phyloP scores from a whole-genome alignment of 1,140 invertebrate genomes.

The Brachionus calyciflorus region DNA sequence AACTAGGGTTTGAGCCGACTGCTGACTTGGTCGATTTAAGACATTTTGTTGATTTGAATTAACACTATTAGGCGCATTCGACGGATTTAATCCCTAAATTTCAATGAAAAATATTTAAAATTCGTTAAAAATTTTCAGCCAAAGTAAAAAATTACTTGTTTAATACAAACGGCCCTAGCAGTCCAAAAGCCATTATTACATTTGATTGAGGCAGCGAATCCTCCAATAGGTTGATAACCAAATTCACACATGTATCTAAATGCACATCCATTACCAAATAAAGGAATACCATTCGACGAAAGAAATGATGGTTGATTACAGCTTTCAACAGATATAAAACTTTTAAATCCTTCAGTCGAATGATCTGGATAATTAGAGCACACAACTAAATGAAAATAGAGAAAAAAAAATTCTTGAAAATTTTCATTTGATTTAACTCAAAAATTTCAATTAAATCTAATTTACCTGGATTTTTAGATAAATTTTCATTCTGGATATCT shows the following conservation, averaged over 20 bases:
- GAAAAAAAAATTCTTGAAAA: not conserved
- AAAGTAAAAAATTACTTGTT: constrained; percentile 37
- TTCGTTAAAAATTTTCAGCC: not conserved
- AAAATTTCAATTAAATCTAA: not conserved
- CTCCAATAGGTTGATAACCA: constrained; percentile 30
- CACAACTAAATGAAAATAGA: constrained; percentile 6
- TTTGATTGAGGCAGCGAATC: not conserved
- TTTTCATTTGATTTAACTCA: not conserved
- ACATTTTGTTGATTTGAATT: not conserved
- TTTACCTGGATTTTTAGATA: not conserved
- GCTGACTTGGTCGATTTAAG: not conserved
- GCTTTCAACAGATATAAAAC: constrained; percentile 41
- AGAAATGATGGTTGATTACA: constrained; percentile 40
- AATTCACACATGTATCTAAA: constrained; percentile 45
- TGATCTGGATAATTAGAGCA: constrained; percentile 37
- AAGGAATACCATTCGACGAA: not conserved
- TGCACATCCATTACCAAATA: constrained; percentile 41
- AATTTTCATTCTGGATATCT: not conserved
- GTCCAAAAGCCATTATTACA: constrained; percentile 43
- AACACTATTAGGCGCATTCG: not conserved
- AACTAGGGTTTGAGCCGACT: not conserved
- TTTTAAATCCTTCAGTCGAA: constrained; percentile 43
- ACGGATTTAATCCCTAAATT: no score
- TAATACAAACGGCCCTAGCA: constrained; percentile 41
- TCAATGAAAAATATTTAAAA: not conserved